Evolutionary conservation across 2,113 vertebrate species (phyloP).

Genomic region (Delphinapterus leucas): DNA sequence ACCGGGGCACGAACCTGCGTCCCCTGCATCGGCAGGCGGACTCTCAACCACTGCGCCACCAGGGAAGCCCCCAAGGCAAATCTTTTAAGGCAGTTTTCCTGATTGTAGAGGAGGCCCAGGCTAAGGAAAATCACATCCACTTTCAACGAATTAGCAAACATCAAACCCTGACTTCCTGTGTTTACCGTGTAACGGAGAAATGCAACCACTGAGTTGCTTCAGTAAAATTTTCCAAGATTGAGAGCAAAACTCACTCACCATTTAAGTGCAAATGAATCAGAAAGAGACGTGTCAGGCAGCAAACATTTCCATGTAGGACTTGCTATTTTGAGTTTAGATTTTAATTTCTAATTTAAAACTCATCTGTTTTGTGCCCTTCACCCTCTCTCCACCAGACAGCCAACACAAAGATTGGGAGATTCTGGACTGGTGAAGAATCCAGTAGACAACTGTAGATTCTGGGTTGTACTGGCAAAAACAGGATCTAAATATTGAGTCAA

Average conservation of each 20-base stretch:
- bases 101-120: background rate
- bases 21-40: too few species aligned
- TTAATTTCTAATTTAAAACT: background rate
- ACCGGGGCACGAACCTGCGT: too few species aligned
- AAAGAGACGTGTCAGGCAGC: background rate
- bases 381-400: background rate
- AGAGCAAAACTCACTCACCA: background rate
- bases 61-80: too few species aligned
- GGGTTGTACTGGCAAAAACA: background rate
- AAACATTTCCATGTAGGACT: background rate
- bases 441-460: background rate
- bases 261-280: background rate
- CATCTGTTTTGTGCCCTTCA: background rate
- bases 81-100: background rate
- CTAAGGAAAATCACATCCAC: background rate
- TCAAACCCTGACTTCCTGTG: background rate
- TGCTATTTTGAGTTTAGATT: conserved; percentile 11
- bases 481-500: background rate
- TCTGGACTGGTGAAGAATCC: background rate
- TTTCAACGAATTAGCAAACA: background rate
- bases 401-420: background rate
- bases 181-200: background rate
- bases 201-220: background rate
- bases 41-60: too few species aligned
- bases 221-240: background rate